Base-by-base conservation (phyloP, 2,113 vertebrate species). In the Pelodiscus sinensis region DNA sequence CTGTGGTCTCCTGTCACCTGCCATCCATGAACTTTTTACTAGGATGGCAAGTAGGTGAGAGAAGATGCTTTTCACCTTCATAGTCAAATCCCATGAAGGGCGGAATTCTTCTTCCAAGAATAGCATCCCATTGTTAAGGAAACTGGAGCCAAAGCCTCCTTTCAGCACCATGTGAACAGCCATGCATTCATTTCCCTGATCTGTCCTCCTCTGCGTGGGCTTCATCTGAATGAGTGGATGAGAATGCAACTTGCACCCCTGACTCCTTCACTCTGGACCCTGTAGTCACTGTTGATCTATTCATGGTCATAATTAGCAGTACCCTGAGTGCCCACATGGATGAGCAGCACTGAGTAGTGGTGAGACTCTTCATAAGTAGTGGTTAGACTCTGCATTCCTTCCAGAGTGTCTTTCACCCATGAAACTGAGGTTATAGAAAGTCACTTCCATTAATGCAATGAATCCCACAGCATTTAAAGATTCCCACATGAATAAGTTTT, bases 391-490 rank as follows among this genome's bases (percentile, higher is more conserved):
- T 62, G 1, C 38, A 65, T 73, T 1, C 78, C 54, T 60, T 0
- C 1, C 84, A 2, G 60, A 35, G 19, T 31, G 82, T 82, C 13
- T 56, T 77, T 54, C 8, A 44, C 78, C 38, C 2, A 56, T 4
- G 31, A 16, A 54, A 54, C 8, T 12, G 14, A 54, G 52, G 8
- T 54, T 54, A 54, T 54, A 54, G 52, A 54, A 54, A 87, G 58
- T 50, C 29, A 44, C 24, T 82, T 68, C 31, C 65, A 68, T 8
- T 50, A 77, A 77, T 3, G 11, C 21, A 50, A 22, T 50, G 22
- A 38, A 77, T 44, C 18, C 38, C 18, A 73, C 7, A 75, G 9
- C 1, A 0, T 75, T 4, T 3, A 1, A 2, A 1, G 0, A 56
- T 79, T 27, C 73, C n/a, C 60, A 11, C 51, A 56, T 10, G 9